Evolutionary conservation across 2,888 invertebrate species (phyloP), one percentile per base, ranked within the genome.

Genomic region (Lutraria lutraria): DNA sequence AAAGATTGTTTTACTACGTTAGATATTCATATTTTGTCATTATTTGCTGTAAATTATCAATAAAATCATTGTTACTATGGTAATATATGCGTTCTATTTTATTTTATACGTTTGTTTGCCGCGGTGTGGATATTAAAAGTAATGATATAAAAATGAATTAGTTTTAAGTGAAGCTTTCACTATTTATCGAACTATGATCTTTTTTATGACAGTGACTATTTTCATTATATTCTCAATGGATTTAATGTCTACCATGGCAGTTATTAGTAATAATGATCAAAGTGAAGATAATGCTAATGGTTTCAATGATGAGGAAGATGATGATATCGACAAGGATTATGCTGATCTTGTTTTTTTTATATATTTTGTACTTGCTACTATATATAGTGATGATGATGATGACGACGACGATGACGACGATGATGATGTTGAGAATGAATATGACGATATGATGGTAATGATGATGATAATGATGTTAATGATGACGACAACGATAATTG

Each of bases 31-130:
- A 87, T 87, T 87, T 89, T 83, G 68, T 85, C 82, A 83, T 86
- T 86, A 87, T 56, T 87, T 60, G 34, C 53, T 87, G 87, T 89
- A 89, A 87, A 89, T 87, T 82, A 89, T 89, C 89, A 85, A 87
- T 87, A 87, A 88, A 89, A 87, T 82, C 89, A 85, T 89, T 86
- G 89, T 89, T 89, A 89, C 84, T 81, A 89, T 84, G 84, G 83
- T 52, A 83, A 83, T n/a, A 29, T n/a, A 21, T 43, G 60, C 34
- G 83, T 83, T 63, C 0, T 21, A 34, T 83, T 83, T 68, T 53
- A 83, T 68, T 83, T 72, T 25, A 25, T 68, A 68, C 63, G 25
- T 68, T 68, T n/a, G n/a, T 68, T 68, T 43, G 8, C 25, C n/a
- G n/a, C n/a, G n/a, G 63, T 25, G 21, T 8, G 25, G 63, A n/a